Percentiles rank a stretch among this genome's conserved stretches.
phyloP scores from a whole-genome alignment of 1,140 invertebrate genomes.

The Drosophila erecta region DNA sequence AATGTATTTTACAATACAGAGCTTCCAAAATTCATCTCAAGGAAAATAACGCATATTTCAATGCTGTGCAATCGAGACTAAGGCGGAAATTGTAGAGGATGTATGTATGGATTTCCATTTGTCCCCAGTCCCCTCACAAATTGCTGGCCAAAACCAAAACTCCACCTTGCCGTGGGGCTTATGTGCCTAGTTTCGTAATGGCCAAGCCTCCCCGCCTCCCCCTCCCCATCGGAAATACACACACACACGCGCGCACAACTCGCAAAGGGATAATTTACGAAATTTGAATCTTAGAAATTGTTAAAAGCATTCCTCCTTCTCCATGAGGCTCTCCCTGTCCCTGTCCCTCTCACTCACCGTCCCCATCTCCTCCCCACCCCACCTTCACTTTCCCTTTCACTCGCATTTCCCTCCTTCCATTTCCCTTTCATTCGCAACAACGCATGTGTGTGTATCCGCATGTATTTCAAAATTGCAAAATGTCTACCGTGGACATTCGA shows the following conservation, averaged over 20 bases:
- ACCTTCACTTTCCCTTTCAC: not conserved
- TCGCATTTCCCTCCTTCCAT: not conserved
- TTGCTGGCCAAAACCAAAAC: conserved; percentile 11
- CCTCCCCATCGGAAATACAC: not conserved
- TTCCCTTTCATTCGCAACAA: not conserved
- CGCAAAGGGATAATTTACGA: conserved; percentile 83
- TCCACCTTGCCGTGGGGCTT: conserved; percentile 30
- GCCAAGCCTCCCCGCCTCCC: conserved; percentile 23
- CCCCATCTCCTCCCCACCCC: not conserved
- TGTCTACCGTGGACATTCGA: conserved; percentile 80
- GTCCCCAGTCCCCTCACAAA: not conserved
- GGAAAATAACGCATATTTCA: too few relatives aligned
- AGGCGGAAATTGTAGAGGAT: conserved; percentile 43
- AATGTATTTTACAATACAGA: too few relatives aligned
- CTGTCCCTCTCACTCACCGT: not conserved
- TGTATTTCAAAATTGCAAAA: conserved; percentile 83
- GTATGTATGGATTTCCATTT: conserved; percentile 23
- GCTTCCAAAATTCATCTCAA: too few relatives aligned
- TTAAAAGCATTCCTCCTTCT: conserved; percentile 69
- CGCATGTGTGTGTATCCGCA: conserved; percentile 59
- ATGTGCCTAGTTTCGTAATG: conserved; percentile 56
- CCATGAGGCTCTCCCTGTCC: not conserved
- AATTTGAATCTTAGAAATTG: conserved; percentile 84
- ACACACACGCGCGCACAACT: conserved; percentile 41
- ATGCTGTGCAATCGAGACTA: not conserved